These are phyloP conservation scores for Pocillopora grandis DNA, from an alignment of 92 coral and sea anemone genomes.

Conservation along the genomic window DNA sequence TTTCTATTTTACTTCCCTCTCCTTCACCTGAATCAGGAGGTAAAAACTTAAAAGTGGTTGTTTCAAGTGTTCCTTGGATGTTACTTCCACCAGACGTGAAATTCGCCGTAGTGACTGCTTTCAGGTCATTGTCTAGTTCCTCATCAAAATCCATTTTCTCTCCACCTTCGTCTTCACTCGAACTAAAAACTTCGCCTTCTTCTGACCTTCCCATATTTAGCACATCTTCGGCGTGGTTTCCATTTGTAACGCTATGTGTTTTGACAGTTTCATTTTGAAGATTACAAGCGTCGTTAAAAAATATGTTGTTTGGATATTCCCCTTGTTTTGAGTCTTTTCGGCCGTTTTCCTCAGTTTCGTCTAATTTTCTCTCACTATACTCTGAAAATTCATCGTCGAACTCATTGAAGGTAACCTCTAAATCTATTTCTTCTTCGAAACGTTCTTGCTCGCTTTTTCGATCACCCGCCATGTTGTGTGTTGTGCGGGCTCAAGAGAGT, in stretches of 20 bases:
- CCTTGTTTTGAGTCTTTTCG: too few relatives aligned
- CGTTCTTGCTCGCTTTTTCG: constrained; percentile 15
- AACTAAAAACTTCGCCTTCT: constrained; percentile 31
- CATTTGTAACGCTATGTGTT: background rate
- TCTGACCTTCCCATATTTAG: background rate
- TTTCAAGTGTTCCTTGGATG: background rate
- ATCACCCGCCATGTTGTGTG: constrained; percentile 60
- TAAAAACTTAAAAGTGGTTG: constrained; percentile 7
- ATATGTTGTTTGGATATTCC: too few relatives aligned
- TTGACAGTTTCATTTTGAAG: background rate
- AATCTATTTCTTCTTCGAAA: constrained; percentile 55
- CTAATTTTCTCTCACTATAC: background rate
- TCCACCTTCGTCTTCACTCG: constrained; percentile 15
- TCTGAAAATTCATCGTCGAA: constrained; percentile 69
- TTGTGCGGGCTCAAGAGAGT: constrained; percentile 25
- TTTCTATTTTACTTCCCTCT: background rate
- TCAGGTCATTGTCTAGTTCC: background rate
- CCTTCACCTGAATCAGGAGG: constrained; percentile 16
- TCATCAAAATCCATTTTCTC: constrained; percentile 40
- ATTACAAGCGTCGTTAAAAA: background rate
- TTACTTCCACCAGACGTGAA: background rate
- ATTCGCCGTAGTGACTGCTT: background rate
- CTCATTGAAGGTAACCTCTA: constrained; percentile 78
- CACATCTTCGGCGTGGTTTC: background rate
- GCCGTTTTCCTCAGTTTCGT: background rate